Conservation (phyloP, 2,888 invertebrate genomes). For the Drosophila subsilvestris region DNA sequence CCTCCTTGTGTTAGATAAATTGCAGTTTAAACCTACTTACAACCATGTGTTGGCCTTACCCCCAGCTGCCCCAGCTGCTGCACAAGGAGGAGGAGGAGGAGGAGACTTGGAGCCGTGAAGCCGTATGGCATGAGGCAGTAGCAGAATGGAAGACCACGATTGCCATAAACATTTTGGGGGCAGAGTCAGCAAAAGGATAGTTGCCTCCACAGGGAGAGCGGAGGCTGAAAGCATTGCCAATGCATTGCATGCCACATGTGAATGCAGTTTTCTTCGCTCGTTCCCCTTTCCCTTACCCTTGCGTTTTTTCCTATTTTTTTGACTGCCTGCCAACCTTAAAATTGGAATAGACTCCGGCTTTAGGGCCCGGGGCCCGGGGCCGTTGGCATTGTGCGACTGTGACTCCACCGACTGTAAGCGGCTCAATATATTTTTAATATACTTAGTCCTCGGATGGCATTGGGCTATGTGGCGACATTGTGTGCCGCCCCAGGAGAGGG, state of each 20-base stretch:
- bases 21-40: slow-evolving; percentile 76
- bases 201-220: slow-evolving; percentile 2
- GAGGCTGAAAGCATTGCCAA: slow-evolving; percentile 49
- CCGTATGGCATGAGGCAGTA: slow-evolving; percentile 15
- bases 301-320: slow-evolving; percentile 32
- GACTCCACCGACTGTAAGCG: slow-evolving; percentile 55
- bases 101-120: too few relatives aligned
- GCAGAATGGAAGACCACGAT: slow-evolving; percentile 41
- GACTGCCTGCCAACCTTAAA: slow-evolving; percentile 65
- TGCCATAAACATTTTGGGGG: slow-evolving; percentile 59
- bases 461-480: slow-evolving; percentile 47
- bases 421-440: slow-evolving; percentile 78
- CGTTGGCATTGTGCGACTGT: slow-evolving; percentile 53
- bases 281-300: neutral
- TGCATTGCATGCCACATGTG: slow-evolving; percentile 58
- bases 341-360: slow-evolving; percentile 67
- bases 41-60: slow-evolving; percentile 66
- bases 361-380: neutral
- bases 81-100: neutral
- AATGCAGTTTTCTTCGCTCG: slow-evolving; percentile 50
- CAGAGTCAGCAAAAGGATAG: slow-evolving; percentile 36
- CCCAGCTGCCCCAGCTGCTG: slow-evolving; percentile 1
- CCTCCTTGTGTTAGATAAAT: slow-evolving; percentile 68
- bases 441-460: slow-evolving; percentile 63
- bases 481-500: neutral